Conservation (phyloP, 2,888 invertebrate genomes). For the Ormyrus rosae region DNA sequence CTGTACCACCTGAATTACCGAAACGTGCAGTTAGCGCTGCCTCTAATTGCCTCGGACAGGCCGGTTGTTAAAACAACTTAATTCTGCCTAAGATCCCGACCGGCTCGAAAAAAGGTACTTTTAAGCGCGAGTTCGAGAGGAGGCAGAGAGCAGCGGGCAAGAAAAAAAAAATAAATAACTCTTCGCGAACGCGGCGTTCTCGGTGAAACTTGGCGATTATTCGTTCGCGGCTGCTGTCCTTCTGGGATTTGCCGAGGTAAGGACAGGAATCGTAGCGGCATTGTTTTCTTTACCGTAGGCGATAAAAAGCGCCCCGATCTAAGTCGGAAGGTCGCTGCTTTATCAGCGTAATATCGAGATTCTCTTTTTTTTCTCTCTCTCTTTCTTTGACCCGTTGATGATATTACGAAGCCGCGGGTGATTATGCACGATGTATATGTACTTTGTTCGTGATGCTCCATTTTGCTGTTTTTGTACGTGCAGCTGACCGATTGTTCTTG, state of each 20-base stretch:
- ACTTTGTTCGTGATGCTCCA: no score
- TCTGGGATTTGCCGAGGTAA: conserved; percentile 44
- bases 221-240: conserved; percentile 19
- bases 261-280: conserved; percentile 51
- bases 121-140: not conserved
- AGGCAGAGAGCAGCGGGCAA: not conserved
- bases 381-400: not conserved
- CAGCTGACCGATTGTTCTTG: no score
- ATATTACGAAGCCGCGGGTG: not conserved
- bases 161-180: conserved; percentile 16
- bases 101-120: not conserved
- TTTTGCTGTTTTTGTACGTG: no score
- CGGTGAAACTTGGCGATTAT: conserved; percentile 29
- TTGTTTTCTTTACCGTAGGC: conserved; percentile 54
- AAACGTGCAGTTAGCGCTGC: no score
- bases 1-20: no score
- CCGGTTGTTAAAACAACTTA: no score
- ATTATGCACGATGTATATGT: not conserved
- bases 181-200: no score
- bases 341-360: conserved; percentile 43
- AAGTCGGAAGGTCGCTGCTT: conserved; percentile 54
- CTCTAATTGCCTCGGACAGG: no score
- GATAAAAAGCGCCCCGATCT: conserved; percentile 59
- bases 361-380: conserved; percentile 9
- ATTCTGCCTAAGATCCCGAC: no score